A percentile compares a stretch with the other conserved stretches of the same genome.
Conservation (phyloP, 2,888 invertebrate species). For the Zonitis immaculata region DNA sequence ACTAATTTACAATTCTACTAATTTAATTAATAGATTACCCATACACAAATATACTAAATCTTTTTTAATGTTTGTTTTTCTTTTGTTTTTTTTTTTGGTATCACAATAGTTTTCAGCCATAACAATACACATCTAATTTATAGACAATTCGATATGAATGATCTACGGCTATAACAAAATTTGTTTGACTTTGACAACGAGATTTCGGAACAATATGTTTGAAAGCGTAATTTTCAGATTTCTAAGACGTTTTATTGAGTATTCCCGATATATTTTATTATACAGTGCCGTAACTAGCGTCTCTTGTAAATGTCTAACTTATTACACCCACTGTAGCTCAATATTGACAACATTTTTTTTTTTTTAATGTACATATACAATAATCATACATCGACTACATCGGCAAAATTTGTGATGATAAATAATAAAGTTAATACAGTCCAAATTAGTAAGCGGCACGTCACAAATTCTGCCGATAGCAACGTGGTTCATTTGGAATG, state of each 20-base stretch:
- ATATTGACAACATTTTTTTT: no score
- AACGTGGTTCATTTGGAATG: no score
- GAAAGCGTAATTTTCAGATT: not conserved
- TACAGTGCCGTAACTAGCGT: no score
- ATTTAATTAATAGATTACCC: conserved; percentile 14
- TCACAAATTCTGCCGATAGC: no score
- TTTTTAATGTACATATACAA: no score
- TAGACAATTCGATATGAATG: conserved; percentile 20
- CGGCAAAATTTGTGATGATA: no score
- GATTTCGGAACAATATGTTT: not conserved
- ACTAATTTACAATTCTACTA: conserved; percentile 22
- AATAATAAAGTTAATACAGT: no score
- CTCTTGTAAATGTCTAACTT: no score
- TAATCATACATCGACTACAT: no score
- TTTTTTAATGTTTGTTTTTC: not conserved
- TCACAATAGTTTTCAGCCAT: conserved; percentile 23
- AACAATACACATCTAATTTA: conserved; percentile 19
- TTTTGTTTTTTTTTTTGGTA: conserved; percentile 9
- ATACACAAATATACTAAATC: conserved; percentile 19
- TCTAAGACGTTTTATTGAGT: not conserved
- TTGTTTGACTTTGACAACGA: not conserved
- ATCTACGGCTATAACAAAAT: conserved; percentile 9
- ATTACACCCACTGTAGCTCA: no score
- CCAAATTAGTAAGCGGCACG: no score
- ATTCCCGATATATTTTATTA: no score